These are phyloP conservation scores for Melanotaenia pygmaea DNA, from an alignment of 2,797 vertebrate species.

Conservation along the genomic window DNA sequence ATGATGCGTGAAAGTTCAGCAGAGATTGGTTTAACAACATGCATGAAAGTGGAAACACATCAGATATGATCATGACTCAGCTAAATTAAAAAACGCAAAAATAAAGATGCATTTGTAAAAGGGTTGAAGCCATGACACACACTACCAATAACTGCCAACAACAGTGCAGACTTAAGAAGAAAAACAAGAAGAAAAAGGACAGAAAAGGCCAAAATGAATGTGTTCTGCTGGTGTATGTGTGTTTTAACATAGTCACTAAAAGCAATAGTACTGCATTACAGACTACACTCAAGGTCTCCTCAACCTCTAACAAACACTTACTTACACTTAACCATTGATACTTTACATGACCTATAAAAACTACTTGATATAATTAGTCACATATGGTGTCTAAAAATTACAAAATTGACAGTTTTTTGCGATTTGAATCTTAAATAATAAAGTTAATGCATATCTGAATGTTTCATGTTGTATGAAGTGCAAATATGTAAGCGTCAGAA, in stretches of 20 bases:
- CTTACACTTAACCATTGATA: background rate
- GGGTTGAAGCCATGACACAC: slow-evolving; percentile 11
- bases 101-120: slow-evolving; percentile 21
- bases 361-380: background rate
- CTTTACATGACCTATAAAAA: background rate
- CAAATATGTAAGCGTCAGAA: background rate
- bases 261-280: background rate
- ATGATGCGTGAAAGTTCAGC: background rate
- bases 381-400: background rate
- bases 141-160: background rate
- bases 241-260: background rate
- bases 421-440: background rate
- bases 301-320: background rate
- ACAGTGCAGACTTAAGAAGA: slow-evolving; percentile 9
- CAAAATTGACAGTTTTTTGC: background rate
- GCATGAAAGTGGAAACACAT: slow-evolving; percentile 29
- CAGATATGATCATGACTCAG: background rate
- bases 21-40: background rate
- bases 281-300: background rate
- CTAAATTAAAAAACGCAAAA: slow-evolving; percentile 32
- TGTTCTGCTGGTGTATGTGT: background rate
- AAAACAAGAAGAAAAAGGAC: background rate
- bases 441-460: background rate
- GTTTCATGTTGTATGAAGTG: background rate
- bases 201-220: background rate